Percentiles rank a stretch among this genome's conserved stretches.
Evolutionary conservation across 2,888 invertebrate species (phyloP).

Genomic region (Synanthedon myopaeformis): DNA sequence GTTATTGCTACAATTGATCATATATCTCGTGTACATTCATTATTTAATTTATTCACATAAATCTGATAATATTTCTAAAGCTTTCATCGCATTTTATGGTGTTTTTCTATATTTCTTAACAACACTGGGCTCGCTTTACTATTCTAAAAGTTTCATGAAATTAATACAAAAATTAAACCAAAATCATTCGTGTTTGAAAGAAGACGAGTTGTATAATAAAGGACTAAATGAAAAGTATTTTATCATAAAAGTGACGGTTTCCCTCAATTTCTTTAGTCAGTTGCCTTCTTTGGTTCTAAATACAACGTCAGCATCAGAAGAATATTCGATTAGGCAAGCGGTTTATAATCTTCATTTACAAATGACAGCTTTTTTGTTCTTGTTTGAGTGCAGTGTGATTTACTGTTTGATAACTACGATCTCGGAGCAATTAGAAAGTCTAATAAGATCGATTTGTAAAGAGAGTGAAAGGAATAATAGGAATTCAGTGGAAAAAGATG

Average conservation of each 20-base stretch:
- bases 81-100: neutral
- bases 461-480: neutral
- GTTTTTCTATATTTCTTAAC: neutral
- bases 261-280: too few relatives aligned
- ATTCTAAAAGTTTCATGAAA: neutral
- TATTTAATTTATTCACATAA: neutral
- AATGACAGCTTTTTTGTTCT: neutral
- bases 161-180: neutral
- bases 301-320: too few relatives aligned
- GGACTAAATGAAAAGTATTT: neutral
- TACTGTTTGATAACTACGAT: neutral
- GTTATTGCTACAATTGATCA: neutral
- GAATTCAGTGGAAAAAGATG: neutral
- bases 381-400: neutral
- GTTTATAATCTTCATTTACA: too few relatives aligned
- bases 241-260: too few relatives aligned
- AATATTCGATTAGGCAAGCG: too few relatives aligned
- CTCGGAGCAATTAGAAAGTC: constrained; percentile 4
- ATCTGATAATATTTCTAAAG: too few relatives aligned
- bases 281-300: too few relatives aligned
- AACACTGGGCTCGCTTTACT: neutral
- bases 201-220: neutral
- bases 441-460: neutral
- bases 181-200: neutral
- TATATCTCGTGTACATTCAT: neutral